Base-by-base conservation (phyloP, 2,888 invertebrate genomes). In the Lathronympha strigana region DNA sequence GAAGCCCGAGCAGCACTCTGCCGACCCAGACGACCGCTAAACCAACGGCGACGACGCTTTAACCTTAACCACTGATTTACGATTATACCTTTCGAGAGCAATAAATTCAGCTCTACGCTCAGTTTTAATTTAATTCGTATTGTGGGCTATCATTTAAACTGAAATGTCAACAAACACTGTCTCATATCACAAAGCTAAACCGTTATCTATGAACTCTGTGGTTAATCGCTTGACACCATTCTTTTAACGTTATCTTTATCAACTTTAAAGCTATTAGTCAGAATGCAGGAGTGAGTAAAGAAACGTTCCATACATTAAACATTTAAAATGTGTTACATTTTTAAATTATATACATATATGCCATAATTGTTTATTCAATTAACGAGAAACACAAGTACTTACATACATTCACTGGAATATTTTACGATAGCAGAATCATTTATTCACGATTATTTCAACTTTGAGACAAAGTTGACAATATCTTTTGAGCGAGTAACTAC, bases 191-290 rank as follows among this genome's bases (percentile, higher is more conserved):
- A 33, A 25, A 38, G 38, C 25, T 54, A 11, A 13, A 28, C 28
- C 40, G 17, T 63, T 63, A 63, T 63, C 57, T 63, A 28, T 19
- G 50, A 19, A 21, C 21, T 38, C 40, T 31, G 28, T 50, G 4
- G 57, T 54, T 60, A 57, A 60, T 58, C 47, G 51, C 53, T 19
- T 57, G 62, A 49, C 57, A 64, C 63, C 45, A 63, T 68, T 69
- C 38, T 51, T n/a, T 33, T 17, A 50, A 38, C 58, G 70, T 73
- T 75, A 76, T 75, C 75, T 72, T 73, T 75, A 76, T 75, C 76
- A 72, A 62, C 31, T 43, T 58, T 15, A 19, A 21, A 45, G 33
- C 28, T 33, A 54, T 77, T 74, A 73, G 71, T 72, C 73, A 76
- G 73, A 67, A 69, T 70, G 67, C 69, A 71, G 72, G 73, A 73